phyloP scores from a whole-genome alignment of 2,113 vertebrate genomes.

The Toxostoma redivivum region DNA sequence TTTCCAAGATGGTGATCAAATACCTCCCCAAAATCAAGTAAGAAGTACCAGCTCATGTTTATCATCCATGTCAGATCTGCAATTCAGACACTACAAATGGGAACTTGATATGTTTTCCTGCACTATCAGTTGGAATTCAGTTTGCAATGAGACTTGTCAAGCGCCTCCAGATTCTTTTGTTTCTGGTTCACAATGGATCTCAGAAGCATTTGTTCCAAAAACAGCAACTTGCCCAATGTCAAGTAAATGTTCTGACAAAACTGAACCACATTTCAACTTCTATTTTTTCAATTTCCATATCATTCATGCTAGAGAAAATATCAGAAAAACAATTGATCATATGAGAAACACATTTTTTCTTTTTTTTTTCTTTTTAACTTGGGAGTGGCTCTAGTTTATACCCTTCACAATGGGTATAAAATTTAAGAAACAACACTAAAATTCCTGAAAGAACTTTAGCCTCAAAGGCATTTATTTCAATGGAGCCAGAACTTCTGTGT shows the following conservation, averaged over 20 bases:
- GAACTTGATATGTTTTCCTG: neutral
- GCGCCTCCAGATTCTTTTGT: neutral
- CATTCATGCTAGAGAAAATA: neutral
- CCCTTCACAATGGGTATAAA: neutral
- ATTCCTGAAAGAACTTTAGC: constrained; percentile 14
- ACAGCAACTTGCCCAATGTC: neutral
- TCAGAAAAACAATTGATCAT: neutral
- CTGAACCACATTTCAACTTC: neutral
- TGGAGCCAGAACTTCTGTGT: constrained; percentile 12
- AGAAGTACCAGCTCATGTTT: constrained; percentile 9
- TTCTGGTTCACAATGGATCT: neutral
- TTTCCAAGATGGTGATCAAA: constrained; percentile 45
- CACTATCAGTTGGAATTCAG: neutral
- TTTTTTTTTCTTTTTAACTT: neutral
- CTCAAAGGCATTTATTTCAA: constrained; percentile 43
- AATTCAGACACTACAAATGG: constrained; percentile 51
- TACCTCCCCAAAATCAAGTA: constrained; percentile 17
- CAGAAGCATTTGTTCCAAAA: constrained; percentile 6
- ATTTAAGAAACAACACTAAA: neutral
- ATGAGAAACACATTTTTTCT: neutral
- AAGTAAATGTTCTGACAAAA: neutral
- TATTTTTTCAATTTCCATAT: neutral
- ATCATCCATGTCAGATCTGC: constrained; percentile 29
- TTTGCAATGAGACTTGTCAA: neutral
- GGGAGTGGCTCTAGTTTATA: neutral